phyloP scores from a whole-genome alignment of 2,888 invertebrate species.

The Hedychridium roseum region DNA sequence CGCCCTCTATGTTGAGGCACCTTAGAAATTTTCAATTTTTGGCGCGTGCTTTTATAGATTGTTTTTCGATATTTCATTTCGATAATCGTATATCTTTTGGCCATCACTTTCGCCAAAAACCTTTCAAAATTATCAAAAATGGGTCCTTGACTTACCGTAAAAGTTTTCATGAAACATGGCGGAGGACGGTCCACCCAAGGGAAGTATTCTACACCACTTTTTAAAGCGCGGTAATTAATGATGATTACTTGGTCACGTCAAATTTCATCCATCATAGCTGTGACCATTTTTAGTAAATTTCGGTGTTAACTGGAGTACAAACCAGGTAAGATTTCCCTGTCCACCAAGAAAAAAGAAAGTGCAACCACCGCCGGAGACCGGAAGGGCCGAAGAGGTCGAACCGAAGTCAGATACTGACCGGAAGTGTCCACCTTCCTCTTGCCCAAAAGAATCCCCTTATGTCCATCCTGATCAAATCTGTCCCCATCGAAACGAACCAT shows the following conservation, averaged over 20 bases:
- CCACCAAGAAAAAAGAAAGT: conserved; percentile 23
- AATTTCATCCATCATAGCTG: neutral
- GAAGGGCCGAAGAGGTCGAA: neutral
- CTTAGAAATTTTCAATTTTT: too few species aligned
- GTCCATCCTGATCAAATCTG: conserved; percentile 18
- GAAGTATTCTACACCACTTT: conserved; percentile 15
- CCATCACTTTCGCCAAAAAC: conserved; percentile 1
- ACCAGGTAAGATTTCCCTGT: conserved; percentile 26
- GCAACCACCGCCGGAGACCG: neutral
- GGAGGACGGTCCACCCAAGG: conserved; percentile 4
- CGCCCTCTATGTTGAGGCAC: too few species aligned
- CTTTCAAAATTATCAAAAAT: conserved; percentile 11
- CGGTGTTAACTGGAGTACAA: conserved; percentile 16
- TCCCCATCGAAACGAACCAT: conserved; percentile 1
- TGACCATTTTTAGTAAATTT: conserved; percentile 15
- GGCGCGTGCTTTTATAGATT: too few species aligned
- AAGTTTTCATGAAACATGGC: too few species aligned
- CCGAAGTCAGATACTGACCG: too few species aligned
- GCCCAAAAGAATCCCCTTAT: conserved; percentile 7
- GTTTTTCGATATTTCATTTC: too few species aligned
- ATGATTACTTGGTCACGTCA: neutral
- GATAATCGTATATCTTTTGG: too few species aligned
- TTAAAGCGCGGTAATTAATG: conserved; percentile 19
- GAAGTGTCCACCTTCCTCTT: neutral
- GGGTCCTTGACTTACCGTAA: too few species aligned